Evolutionary conservation across 1,140 invertebrate species (phyloP).

Genomic region (Neotoxoptera formosana): DNA sequence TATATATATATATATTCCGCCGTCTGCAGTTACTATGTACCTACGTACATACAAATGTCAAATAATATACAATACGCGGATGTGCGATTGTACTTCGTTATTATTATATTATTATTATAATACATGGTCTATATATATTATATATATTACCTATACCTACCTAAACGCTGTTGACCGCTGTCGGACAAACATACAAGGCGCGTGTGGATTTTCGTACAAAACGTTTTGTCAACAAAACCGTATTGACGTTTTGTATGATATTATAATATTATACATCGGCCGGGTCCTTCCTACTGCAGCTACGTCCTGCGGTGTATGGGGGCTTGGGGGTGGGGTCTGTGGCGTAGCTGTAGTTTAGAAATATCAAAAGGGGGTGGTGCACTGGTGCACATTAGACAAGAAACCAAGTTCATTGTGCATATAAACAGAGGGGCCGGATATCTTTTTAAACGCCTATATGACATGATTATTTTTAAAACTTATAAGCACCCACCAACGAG

Average conservation of each 20-base stretch:
- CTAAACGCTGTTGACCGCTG: constrained; percentile 13
- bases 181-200: constrained; percentile 34
- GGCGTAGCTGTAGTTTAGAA: background rate
- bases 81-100: background rate
- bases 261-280: background rate
- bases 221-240: constrained; percentile 35
- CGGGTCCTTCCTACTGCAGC: background rate
- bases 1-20: background rate
- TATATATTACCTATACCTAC: background rate
- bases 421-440: too few species aligned
- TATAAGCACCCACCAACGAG: too few species aligned
- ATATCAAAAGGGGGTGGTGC: background rate
- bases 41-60: background rate
- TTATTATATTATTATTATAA: constrained; percentile 16
- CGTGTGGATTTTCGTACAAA: constrained; percentile 28
- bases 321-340: background rate
- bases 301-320: background rate
- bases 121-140: background rate
- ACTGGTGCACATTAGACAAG: background rate
- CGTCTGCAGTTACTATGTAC: background rate
- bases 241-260: constrained; percentile 29
- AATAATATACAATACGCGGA: background rate
- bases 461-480: background rate
- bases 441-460: too few species aligned
- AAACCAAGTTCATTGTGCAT: background rate